phyloP scores from a whole-genome alignment of 2,113 vertebrate species.

The Gasterosteus aculeatus region DNA sequence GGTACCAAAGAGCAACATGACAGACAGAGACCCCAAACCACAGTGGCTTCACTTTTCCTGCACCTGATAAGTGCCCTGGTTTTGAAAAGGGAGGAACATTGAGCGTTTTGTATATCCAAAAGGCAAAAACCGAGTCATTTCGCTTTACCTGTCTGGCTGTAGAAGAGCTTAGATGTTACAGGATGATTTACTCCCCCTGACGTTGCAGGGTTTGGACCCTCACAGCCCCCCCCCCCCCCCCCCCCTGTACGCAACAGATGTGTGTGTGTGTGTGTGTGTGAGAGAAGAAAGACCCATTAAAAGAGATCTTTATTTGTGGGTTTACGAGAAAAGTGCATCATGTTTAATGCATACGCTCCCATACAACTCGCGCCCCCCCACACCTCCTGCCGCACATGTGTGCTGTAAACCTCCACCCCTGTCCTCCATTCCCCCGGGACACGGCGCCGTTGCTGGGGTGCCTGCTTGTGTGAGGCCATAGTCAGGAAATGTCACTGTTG shows the following conservation, averaged over 20 bases:
- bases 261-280: conserved; percentile 46
- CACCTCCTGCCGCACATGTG: conserved; percentile 24
- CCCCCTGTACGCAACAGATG: conserved; percentile 44
- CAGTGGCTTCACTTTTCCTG: neutral
- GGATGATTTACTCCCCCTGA: conserved; percentile 50
- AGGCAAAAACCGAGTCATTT: conserved; percentile 25
- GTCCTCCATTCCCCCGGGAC: conserved; percentile 77
- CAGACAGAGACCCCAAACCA: too few species aligned
- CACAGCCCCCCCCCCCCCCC: conserved; percentile 50
- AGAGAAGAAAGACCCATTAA: conserved; percentile 25
- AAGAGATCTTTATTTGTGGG: conserved; percentile 58
- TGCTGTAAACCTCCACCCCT: conserved; percentile 64
- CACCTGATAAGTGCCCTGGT: neutral
- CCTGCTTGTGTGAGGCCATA: conserved; percentile 76
- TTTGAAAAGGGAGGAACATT: conserved; percentile 16
- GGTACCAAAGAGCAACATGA: too few species aligned
- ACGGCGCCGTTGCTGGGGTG: conserved; percentile 80
- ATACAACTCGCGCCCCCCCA: conserved; percentile 1
- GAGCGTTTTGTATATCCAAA: conserved; percentile 11
- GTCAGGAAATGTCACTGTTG: conserved; percentile 82
- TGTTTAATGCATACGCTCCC: conserved; percentile 56
- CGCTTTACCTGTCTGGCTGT: conserved; percentile 42
- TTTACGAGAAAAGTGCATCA: conserved; percentile 47
- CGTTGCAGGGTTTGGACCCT: conserved; percentile 42
- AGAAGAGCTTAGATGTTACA: conserved; percentile 36